A percentile compares a stretch with the other conserved stretches of the same genome.
These are phyloP conservation scores for Dolichallabes microphthalmus DNA, from an alignment of 2,113 vertebrate species.

Conservation along the genomic window DNA sequence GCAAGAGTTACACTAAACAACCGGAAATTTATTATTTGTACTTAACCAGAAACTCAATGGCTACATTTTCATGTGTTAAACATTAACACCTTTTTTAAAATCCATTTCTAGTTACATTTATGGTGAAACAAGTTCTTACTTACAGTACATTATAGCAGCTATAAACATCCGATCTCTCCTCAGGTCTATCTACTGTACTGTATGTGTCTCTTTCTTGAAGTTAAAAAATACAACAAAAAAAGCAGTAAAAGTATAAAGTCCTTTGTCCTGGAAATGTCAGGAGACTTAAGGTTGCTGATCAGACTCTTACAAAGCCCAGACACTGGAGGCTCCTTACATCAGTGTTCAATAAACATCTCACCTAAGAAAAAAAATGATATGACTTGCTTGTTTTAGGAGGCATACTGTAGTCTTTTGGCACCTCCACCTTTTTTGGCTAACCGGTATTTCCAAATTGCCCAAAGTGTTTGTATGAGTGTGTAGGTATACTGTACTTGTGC, in stretches of 20 bases:
- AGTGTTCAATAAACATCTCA: neutral
- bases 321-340: neutral
- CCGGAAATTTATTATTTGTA: neutral
- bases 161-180: neutral
- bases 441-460: too few species aligned
- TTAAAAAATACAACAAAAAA: neutral
- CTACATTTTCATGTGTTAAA: neutral
- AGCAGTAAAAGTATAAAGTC: neutral
- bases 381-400: neutral
- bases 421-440: too few species aligned
- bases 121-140: neutral
- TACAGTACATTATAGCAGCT: neutral
- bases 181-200: neutral
- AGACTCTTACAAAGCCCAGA: neutral
- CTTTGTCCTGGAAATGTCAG: neutral
- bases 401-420: too few species aligned
- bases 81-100: neutral
- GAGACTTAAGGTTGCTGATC: neutral
- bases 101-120: neutral
- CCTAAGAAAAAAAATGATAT: neutral
- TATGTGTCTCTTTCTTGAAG: neutral
- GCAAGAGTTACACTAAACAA: neutral
- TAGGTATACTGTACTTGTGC: too few species aligned
- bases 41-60: neutral
- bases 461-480: too few species aligned